Evolutionary conservation across 2,797 vertebrate genomes (phyloP).

Genomic region (Vultur gryphus): DNA sequence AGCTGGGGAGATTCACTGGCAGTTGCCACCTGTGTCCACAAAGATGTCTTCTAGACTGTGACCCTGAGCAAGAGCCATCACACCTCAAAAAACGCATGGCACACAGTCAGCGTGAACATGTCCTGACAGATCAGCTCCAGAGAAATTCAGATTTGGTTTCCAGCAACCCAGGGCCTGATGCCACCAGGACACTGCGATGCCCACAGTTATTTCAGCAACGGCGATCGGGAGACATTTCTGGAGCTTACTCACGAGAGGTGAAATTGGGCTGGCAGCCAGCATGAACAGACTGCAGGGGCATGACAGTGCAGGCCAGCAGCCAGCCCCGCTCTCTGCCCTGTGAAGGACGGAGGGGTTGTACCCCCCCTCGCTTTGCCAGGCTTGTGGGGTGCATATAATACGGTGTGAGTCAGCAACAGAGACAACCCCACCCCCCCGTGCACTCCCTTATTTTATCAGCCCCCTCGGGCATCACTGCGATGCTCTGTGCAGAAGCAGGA

Average conservation of each 20-base stretch:
- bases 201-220: neutral
- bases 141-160: neutral
- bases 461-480: accelerated
- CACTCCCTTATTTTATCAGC: neutral
- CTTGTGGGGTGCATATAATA: neutral
- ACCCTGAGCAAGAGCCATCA: neutral
- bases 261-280: neutral
- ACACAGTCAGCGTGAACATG: neutral
- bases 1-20: neutral
- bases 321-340: neutral
- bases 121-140: neutral
- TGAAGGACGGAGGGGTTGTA: no score
- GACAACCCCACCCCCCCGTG: accelerated
- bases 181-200: neutral
- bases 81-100: neutral
- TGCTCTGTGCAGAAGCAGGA: accelerated
- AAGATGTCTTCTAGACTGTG: neutral
- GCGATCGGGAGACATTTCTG: neutral
- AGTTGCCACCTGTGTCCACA: neutral
- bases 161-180: neutral
- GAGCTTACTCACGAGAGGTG: neutral
- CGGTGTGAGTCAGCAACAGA: accelerated
- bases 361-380: neutral
- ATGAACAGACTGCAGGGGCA: neutral
- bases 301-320: neutral